phyloP scores from a whole-genome alignment of 2,888 invertebrate species.

The Tetanocera ferruginea region DNA sequence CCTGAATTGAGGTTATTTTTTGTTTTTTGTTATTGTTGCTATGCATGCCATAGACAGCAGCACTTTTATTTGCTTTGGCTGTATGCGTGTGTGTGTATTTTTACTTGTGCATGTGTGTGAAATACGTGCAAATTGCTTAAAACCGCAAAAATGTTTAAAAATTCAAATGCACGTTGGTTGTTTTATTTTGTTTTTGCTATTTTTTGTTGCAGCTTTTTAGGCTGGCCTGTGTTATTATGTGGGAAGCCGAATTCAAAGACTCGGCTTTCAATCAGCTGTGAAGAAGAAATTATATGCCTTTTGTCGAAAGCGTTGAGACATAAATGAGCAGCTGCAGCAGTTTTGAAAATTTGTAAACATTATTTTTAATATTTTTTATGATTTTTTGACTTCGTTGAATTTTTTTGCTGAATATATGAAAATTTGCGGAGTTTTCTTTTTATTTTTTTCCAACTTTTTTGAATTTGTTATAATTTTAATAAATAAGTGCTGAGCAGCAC shows the following conservation, averaged over 20 bases:
- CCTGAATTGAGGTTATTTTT: not conserved
- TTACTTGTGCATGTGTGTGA: not conserved
- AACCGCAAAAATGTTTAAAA: constrained; percentile 28
- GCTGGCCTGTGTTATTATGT: not conserved
- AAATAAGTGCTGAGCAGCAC: too few relatives aligned
- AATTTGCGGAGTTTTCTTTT: too few relatives aligned
- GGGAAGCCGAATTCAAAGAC: not conserved
- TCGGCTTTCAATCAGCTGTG: not conserved
- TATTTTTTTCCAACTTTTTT: too few relatives aligned
- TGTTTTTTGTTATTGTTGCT: not conserved
- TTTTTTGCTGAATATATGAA: too few relatives aligned
- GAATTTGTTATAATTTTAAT: too few relatives aligned
- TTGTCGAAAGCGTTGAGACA: not conserved
- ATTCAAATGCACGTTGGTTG: not conserved
- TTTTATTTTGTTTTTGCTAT: not conserved
- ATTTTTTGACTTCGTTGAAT: too few relatives aligned
- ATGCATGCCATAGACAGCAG: constrained; percentile 17
- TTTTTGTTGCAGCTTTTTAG: constrained; percentile 29
- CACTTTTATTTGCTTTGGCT: not conserved
- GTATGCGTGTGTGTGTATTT: not conserved
- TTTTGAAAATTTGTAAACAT: too few relatives aligned
- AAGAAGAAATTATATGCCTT: not conserved
- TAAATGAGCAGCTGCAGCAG: too few relatives aligned
- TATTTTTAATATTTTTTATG: too few relatives aligned
- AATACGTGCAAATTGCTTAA: constrained; percentile 38